Evolutionary conservation across 1,140 invertebrate genomes (phyloP), one percentile per base, ranked within the genome.

Genomic region (Gonatopus flavifemur): DNA sequence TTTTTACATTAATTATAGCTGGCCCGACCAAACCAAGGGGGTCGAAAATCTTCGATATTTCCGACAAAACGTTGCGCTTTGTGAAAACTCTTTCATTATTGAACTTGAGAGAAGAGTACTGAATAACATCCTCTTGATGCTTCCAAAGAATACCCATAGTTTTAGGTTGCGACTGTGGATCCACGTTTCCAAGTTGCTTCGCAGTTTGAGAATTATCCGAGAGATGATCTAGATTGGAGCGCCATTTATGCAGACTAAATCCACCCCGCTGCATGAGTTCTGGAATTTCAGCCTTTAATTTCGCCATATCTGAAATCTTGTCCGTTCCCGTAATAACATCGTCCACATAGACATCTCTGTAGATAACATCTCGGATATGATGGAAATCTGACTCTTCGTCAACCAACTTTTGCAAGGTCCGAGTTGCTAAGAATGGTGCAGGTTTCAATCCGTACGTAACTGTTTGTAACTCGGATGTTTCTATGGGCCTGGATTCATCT

Each of bases 321-420:
- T 55, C n/a, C 15, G 22, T 28, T 57, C 22, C 54, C 56, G 35
- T 51, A 1, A 70, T n/a, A 9, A 65, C 4, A 44, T 71, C 68
- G 37, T 74, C 70, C 4, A 72, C 55, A 47, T 72, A 75, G 16
- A 69, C 57, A 31, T 70, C 49, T 3, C 44, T 20, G 0, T 6
- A 1, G 19, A 69, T 64, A 9, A 57, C 40, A n/a, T 24, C 28
- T 9, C 18, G 48, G 39, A 12, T 54, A 65, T 12, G 18, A 1
- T 18, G 64, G 61, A 35, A 38, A 59, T 8, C 36, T 10, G 1
- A 49, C 12, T 46, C 39, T 5, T 65, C 40, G 0, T 30, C 3
- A 3, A 56, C 51, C n/a, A 64, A 21, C 45, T 69, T 24, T 8
- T 52, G 13, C 2, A 71, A 20, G 25, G 39, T 49, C 10, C 55